phyloP scores from a whole-genome alignment of 2,797 vertebrate species.

The Perdix hodgsoniae region DNA sequence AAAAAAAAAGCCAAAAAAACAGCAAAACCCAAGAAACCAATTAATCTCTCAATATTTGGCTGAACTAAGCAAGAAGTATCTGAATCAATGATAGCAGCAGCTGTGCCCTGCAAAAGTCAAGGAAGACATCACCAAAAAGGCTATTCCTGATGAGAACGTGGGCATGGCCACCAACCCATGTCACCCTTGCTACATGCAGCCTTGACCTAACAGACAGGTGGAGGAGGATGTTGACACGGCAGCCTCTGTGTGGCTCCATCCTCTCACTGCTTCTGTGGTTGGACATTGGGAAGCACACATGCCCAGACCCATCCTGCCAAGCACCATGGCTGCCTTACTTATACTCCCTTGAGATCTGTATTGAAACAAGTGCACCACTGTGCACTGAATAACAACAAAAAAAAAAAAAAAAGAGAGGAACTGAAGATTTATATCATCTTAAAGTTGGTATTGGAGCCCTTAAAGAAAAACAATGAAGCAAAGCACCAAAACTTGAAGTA shows the following conservation, averaged over 20 bases:
- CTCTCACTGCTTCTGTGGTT: neutral
- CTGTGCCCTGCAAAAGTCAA: neutral
- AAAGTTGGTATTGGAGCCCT: neutral
- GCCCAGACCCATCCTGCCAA: neutral
- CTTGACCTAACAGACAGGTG: neutral
- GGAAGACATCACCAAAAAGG: neutral
- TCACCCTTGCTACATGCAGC: neutral
- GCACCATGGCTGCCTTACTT: neutral
- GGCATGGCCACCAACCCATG: accelerated
- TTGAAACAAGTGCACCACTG: neutral
- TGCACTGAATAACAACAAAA: neutral
- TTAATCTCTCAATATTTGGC: neutral
- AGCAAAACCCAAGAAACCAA: neutral
- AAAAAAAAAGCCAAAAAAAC: neutral
- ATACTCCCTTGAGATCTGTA: neutral
- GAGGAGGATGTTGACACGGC: neutral
- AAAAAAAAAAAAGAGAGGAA: neutral
- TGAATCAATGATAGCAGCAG: neutral
- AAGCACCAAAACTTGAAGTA: neutral
- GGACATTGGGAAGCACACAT: neutral
- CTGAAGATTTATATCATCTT: neutral
- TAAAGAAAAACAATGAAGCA: neutral
- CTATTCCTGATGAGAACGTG: neutral
- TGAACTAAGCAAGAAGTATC: neutral
- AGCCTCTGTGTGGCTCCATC: neutral